These are phyloP conservation scores for Megalops atlanticus DNA, from an alignment of 2,113 vertebrate genomes.

Conservation along the genomic window DNA sequence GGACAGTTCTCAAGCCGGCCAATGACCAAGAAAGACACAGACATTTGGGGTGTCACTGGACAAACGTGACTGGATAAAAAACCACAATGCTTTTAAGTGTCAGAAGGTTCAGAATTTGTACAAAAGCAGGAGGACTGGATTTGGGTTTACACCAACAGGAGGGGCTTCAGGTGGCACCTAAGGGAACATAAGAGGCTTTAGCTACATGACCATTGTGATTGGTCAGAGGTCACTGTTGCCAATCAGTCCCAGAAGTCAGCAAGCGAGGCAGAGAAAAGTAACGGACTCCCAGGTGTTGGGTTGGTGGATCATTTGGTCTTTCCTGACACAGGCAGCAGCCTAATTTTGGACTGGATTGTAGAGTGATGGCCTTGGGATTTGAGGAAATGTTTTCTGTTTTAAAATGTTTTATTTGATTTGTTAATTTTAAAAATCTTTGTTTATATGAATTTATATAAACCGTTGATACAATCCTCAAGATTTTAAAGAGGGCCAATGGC, in stretches of 20 bases:
- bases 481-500: neutral
- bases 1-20: neutral
- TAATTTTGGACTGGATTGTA: slow-evolving; percentile 49
- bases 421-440: slow-evolving; percentile 68
- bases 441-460: slow-evolving; percentile 72
- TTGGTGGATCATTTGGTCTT: slow-evolving; percentile 36
- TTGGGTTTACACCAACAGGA: slow-evolving; percentile 41
- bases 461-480: slow-evolving; percentile 53
- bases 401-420: slow-evolving; percentile 54
- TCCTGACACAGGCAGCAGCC: slow-evolving; percentile 16
- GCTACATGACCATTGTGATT: slow-evolving; percentile 54
- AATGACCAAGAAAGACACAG: neutral
- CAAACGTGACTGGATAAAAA: slow-evolving; percentile 29
- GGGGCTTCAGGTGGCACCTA: slow-evolving; percentile 36
- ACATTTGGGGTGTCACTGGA: slow-evolving; percentile 3
- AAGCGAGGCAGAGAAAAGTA: slow-evolving; percentile 37
- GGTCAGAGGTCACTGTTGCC: slow-evolving; percentile 41
- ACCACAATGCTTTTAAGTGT: slow-evolving; percentile 26
- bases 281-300: slow-evolving; percentile 24
- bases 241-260: slow-evolving; percentile 48
- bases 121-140: slow-evolving; percentile 21
- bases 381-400: slow-evolving; percentile 42
- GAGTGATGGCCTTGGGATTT: slow-evolving; percentile 57
- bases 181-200: slow-evolving; percentile 51
- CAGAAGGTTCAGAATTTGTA: slow-evolving; percentile 51